These are phyloP conservation scores for chimpanzee (Pan troglodytes) DNA, from an alignment of 2,113 vertebrate species.

Conservation along the genomic window NHGRI_mPanTro3-v2.1_pri NC_072411.2:55831001-55831500, in stretches of 20 bases:
- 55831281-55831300: not conserved
- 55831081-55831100: not conserved
- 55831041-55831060: not conserved
- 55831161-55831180: not conserved
- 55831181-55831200: not conserved
- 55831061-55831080: not conserved
- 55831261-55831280: not conserved
- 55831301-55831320: not conserved
- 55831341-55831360: not conserved
- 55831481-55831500: not conserved
- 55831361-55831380: not conserved
- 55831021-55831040: not conserved
- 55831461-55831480: not conserved
- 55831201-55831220: not conserved
- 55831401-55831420: not conserved
- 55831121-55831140: not conserved
- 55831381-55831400: not conserved
- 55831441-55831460: not conserved
- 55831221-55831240: not conserved
- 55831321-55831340: not conserved
- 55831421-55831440: not conserved
- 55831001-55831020: slow-evolving; percentile 17
- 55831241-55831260: not conserved
- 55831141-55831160: not conserved
- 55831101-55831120: not conserved